phyloP scores from a whole-genome alignment of 2,888 invertebrate genomes.

The Eristalinus sepulchralis region DNA sequence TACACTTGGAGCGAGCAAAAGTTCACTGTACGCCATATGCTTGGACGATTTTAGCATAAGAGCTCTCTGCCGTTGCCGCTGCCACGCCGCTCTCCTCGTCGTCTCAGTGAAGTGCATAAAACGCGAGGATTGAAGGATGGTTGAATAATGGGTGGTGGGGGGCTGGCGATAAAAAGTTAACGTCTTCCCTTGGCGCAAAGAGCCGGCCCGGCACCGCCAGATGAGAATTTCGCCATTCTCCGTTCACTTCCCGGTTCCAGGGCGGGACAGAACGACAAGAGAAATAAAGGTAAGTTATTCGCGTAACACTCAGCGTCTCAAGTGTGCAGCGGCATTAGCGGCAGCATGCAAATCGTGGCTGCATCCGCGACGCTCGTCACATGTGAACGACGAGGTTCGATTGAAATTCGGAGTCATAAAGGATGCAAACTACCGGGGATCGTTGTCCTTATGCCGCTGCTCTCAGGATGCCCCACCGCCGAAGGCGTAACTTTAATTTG shows the following conservation, averaged over 20 bases:
- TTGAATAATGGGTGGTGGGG: not conserved
- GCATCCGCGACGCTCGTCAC: not conserved
- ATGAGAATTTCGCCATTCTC: constrained; percentile 29
- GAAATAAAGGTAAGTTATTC: constrained; percentile 59
- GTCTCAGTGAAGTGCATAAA: constrained; percentile 30
- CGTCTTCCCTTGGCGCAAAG: constrained; percentile 26
- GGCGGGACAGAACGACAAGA: not conserved
- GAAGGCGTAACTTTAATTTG: constrained; percentile 44
- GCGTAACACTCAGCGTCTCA: constrained; percentile 52
- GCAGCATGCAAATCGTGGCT: not conserved
- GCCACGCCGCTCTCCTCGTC: not conserved
- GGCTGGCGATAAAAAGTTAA: constrained; percentile 14
- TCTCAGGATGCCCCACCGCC: not conserved
- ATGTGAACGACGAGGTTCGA: constrained; percentile 44
- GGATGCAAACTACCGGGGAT: constrained; percentile 19
- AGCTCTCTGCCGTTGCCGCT: constrained; percentile 27
- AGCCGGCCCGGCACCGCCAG: not conserved
- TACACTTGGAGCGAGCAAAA: constrained; percentile 47
- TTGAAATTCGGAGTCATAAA: constrained; percentile 43
- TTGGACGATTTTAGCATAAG: constrained; percentile 66
- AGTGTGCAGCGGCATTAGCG: constrained; percentile 17
- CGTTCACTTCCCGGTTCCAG: constrained; percentile 51
- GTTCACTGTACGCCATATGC: constrained; percentile 69
- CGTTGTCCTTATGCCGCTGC: not conserved
- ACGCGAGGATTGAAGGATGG: constrained; percentile 29